Conservation (phyloP, 2,888 invertebrate genomes). For the Laspeyria flexula region DNA sequence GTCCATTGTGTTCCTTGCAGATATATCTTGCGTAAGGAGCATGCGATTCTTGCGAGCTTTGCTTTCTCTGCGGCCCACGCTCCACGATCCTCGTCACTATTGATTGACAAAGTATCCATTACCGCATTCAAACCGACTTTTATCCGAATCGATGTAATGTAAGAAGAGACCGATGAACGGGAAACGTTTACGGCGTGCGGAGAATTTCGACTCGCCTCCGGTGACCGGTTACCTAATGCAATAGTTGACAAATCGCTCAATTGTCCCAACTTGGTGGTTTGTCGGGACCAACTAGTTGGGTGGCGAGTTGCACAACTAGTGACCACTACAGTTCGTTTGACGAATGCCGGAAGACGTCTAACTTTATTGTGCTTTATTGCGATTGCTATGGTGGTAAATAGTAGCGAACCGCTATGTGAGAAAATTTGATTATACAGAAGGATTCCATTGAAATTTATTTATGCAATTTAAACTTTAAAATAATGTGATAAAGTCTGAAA, state of each 20-base stretch:
- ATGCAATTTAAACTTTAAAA: neutral
- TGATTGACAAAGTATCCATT: constrained; percentile 75
- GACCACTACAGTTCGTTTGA: constrained; percentile 65
- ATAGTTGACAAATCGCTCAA: constrained; percentile 84
- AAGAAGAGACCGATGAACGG: constrained; percentile 63
- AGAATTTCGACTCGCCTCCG: constrained; percentile 59
- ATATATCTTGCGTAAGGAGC: constrained; percentile 83
- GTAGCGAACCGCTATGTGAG: constrained; percentile 57
- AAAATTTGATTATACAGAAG: constrained; percentile 56
- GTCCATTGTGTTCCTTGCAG: constrained; percentile 80
- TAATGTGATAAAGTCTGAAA: neutral
- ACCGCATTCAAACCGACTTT: constrained; percentile 62
- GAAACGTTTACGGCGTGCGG: constrained; percentile 47
- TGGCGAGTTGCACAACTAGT: constrained; percentile 73
- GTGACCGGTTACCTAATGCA: constrained; percentile 76
- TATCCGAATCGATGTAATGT: constrained; percentile 61
- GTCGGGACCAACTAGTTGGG: constrained; percentile 70
- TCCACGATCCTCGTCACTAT: constrained; percentile 64
- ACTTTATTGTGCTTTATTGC: constrained; percentile 78
- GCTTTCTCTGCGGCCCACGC: constrained; percentile 73
- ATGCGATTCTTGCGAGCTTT: constrained; percentile 67
- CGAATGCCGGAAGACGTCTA: constrained; percentile 79
- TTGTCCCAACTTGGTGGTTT: constrained; percentile 72
- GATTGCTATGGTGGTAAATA: constrained; percentile 69
- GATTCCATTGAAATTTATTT: constrained; percentile 48